Evolutionary conservation across 2,888 invertebrate species (phyloP), one percentile per base, ranked within the genome.

Genomic region (Epistrophe grossulariae): DNA sequence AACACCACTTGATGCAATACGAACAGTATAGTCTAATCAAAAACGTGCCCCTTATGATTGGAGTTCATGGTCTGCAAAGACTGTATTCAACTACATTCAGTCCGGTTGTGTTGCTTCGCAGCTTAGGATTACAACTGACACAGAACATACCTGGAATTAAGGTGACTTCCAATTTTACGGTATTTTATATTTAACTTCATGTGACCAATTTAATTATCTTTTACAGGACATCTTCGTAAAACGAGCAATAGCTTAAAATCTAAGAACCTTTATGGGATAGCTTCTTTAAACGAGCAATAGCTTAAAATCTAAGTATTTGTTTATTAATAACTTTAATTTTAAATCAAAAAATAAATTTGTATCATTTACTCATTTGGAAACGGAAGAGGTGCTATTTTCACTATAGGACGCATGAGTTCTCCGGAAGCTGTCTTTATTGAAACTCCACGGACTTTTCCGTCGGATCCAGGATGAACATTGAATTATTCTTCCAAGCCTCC

Each of bases 31-130:
- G 98, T 17, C 97, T 99, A 91, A 93, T 96, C 28, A 96, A 97
- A 91, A 98, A 98, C 92, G 94, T 99, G 31, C 98, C 99, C 0
- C 96, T 97, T 0, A 97, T 98, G 95, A 92, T 97, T 15, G 96
- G 96, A 0, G 95, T 98, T 5, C 98, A 99, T 92, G 96, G 96
- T 8, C 93, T 99, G 60, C 97, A 98, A 90, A 94, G 96, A 60
- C 93, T 99, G 9, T 99, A 98, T 92, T 95, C 95, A 78, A 95
- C 95, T 10, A 94, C 95, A 60, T 94, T 95, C 52, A 94, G 95
- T 40, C 97, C 98, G 0, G 90, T 97, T 0, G 97, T 98, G 0
- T 92, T 97, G n/a, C 92, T 96, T 3, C 94, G 98, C 89, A 97
- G 97, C 91, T 91, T 98, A 11, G 98, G 98, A 0, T 93, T 98